Percentiles rank a stretch among this genome's conserved stretches.
These are phyloP conservation scores for Alviniconcha strummeri DNA, from an alignment of 2,888 invertebrate species.

Conservation along the genomic window DNA sequence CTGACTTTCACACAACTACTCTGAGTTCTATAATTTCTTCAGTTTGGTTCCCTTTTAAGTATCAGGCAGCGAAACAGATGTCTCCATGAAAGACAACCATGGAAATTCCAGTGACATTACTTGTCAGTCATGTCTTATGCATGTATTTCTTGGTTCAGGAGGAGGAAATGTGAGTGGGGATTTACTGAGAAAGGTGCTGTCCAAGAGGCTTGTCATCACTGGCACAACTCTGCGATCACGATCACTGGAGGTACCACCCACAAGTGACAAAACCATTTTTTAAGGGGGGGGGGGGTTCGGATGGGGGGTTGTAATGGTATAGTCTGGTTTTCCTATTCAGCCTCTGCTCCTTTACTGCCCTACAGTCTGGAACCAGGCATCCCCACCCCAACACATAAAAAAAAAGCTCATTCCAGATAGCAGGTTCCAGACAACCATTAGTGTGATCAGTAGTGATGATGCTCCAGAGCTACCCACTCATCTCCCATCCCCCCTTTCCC, in stretches of 20 bases:
- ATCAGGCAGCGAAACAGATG: background rate
- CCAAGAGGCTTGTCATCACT: conserved; percentile 65
- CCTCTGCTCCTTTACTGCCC: too few relatives aligned
- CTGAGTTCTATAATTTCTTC: background rate
- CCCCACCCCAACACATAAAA: too few relatives aligned
- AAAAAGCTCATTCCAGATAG: too few relatives aligned
- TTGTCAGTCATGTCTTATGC: too few relatives aligned
- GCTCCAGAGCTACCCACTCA: too few relatives aligned
- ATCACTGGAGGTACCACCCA: conserved; percentile 54
- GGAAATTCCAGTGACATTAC: too few relatives aligned
- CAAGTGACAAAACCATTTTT: too few relatives aligned
- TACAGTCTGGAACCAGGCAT: too few relatives aligned
- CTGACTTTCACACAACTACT: too few relatives aligned
- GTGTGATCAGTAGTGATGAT: too few relatives aligned
- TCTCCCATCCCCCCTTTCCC: too few relatives aligned
- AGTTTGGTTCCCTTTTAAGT: background rate
- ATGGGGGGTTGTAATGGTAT: background rate
- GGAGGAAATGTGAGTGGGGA: conserved; percentile 65
- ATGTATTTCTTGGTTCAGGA: conserved; percentile 49
- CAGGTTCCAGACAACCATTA: too few relatives aligned
- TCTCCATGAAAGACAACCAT: background rate
- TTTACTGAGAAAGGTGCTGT: conserved; percentile 61
- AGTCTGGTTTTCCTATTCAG: background rate
- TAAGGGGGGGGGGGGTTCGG: conserved; percentile 3
- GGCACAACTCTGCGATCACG: conserved; percentile 67